Base-by-base conservation (phyloP, 1,140 invertebrate genomes). In the Drosophila repletoides region DNA sequence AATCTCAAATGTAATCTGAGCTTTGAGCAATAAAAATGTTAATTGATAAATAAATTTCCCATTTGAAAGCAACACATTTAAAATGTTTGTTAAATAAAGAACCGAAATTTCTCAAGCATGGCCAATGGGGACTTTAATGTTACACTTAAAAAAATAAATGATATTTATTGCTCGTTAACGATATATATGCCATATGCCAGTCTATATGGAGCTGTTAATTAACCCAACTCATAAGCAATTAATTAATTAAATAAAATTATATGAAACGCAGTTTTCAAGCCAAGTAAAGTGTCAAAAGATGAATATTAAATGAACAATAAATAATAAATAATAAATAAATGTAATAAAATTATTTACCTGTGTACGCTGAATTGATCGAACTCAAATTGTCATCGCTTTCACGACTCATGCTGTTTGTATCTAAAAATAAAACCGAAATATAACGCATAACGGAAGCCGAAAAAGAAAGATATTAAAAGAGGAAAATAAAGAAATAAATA, bases 351-450 rank as follows among this genome's bases (percentile, higher is more conserved):
- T 81, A 70, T 56, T 88, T 89, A 89, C 88, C 88, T 89, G 88
- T 83, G 10, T 88, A 89, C 51, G 88, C 74, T 56, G 88, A 89
- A 86, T 89, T 89, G 63, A 89, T 89, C 43, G 88, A 89, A 73
- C 88, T 89, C 69, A 89, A 86, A 70, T 88, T 89, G 87, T 89
- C 88, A 89, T 89, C 88, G 79, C 88, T 89, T 88, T 89, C 88
- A 89, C 88, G 88, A 88, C 88, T 89, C 88, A 89, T 89, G 83
- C 79, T 89, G 76, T 74, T 80, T 72, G 79, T 73, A 41, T 89
- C 88, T 89, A 84, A 51, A 89, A 89, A 77, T 77, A 72, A 74
- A 74, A 80, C 58, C 34, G 46, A 52, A 52, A 65, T 28, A 65
- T 28, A 75, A 28, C 49, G 40, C 60, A 73, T 63, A 71, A 75